phyloP scores from a whole-genome alignment of 2,888 invertebrate species.

The Campopleginae sp. region DNA sequence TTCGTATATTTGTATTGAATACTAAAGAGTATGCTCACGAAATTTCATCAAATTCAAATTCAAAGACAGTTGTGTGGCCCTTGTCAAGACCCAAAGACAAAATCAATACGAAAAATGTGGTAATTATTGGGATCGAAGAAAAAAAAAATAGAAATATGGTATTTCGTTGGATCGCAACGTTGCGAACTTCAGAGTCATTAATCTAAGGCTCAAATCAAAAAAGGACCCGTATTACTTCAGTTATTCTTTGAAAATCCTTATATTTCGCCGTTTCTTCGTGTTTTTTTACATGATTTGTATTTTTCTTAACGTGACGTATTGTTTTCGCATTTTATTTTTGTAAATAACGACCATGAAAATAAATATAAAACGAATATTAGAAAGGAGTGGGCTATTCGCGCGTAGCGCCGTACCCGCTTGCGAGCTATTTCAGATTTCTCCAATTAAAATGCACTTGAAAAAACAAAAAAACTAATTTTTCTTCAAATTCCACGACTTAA shows the following conservation, averaged over 20 bases:
- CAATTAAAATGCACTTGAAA: conserved; percentile 59
- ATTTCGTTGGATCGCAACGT: too few relatives aligned
- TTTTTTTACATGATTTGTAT: conserved; percentile 57
- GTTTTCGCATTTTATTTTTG: conserved; percentile 61
- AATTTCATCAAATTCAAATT: too few relatives aligned
- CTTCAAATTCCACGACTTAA: conserved; percentile 24
- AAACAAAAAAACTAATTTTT: conserved; percentile 38
- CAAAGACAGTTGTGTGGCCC: too few relatives aligned
- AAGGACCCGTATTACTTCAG: conserved; percentile 52
- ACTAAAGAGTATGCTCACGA: too few relatives aligned
- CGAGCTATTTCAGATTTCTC: conserved; percentile 56
- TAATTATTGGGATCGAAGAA: too few relatives aligned
- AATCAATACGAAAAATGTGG: too few relatives aligned
- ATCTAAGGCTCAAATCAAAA: conserved; percentile 57
- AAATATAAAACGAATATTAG: conserved; percentile 52
- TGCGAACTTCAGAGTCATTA: too few relatives aligned
- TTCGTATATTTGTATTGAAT: too few relatives aligned
- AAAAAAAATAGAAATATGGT: too few relatives aligned
- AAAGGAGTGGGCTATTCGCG: conserved; percentile 9
- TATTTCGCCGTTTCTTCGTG: neutral
- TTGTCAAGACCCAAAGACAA: too few relatives aligned
- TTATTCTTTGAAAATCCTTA: conserved; percentile 45
- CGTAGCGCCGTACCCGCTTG: conserved; percentile 30
- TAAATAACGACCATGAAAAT: conserved; percentile 65
- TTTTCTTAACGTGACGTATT: conserved; percentile 46